These are phyloP conservation scores for Electrona antarctica DNA, from an alignment of 2,113 vertebrate genomes.

Conservation along the genomic window DNA sequence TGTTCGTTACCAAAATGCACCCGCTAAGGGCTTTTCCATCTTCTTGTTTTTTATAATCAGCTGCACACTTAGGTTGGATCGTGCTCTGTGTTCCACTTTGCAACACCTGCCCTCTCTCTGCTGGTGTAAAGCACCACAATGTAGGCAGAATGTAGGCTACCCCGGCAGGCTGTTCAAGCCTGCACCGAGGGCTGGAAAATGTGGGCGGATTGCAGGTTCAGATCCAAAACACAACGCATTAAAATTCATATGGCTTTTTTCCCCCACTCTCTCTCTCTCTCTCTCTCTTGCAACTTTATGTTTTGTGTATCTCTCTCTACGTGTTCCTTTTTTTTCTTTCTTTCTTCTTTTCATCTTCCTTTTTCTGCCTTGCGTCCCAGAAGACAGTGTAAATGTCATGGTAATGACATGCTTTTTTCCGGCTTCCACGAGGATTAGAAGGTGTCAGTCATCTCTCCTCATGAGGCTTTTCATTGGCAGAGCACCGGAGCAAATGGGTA, in stretches of 20 bases:
- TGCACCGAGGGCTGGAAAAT: conserved; percentile 24
- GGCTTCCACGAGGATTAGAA: conserved; percentile 55
- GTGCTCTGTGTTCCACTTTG: conserved; percentile 50
- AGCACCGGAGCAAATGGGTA: conserved; percentile 47
- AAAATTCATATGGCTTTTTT: conserved; percentile 52
- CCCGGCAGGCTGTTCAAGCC: conserved; percentile 54
- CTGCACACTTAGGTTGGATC: conserved; percentile 55
- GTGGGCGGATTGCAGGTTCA: conserved; percentile 5
- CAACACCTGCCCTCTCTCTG: conserved; percentile 23
- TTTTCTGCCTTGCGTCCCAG: conserved; percentile 44
- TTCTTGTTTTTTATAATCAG: conserved; percentile 56
- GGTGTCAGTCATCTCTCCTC: conserved; percentile 63
- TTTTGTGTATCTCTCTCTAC: conserved; percentile 1
- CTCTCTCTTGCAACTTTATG: conserved; percentile 8
- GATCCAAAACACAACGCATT: conserved; percentile 45
- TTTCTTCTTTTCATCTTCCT: conserved; percentile 41
- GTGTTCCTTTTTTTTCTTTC: not conserved
- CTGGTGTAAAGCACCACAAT: conserved; percentile 59
- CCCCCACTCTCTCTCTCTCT: conserved; percentile 1
- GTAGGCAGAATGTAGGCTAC: conserved; percentile 55
- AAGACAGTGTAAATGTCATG: conserved; percentile 63
- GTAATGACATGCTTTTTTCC: conserved; percentile 62
- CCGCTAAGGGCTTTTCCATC: conserved; percentile 46
- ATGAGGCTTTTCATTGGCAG: conserved; percentile 48
- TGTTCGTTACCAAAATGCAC: not conserved